phyloP scores from a whole-genome alignment of 2,113 vertebrate genomes.

The Vidua macroura region DNA sequence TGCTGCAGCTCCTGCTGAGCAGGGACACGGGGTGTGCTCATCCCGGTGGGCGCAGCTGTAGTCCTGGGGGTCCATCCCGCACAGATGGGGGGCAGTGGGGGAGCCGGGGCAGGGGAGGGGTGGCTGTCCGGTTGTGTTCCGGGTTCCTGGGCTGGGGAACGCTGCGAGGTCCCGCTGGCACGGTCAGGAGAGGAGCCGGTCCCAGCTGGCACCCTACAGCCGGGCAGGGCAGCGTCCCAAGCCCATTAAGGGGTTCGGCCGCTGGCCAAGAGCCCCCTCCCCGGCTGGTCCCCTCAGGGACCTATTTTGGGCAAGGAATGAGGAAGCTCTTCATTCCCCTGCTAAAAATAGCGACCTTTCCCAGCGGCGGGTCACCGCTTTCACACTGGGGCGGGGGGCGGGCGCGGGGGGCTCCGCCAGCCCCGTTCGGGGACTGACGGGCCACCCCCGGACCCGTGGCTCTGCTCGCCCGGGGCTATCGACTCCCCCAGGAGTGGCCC shows the following conservation, averaged over 20 bases:
- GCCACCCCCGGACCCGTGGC: neutral
- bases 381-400: neutral
- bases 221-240: neutral
- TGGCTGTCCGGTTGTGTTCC: rapidly evolving
- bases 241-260: neutral
- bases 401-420: neutral
- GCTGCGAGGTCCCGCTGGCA: neutral
- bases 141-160: neutral
- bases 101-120: neutral
- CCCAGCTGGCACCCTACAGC: neutral
- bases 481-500: no score
- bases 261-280: neutral
- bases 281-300: neutral
- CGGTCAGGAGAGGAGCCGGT: neutral
- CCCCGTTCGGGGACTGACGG: neutral
- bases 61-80: neutral
- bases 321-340: slow-evolving; percentile 19
- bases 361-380: neutral
- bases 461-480: no score
- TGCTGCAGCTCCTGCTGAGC: neutral
- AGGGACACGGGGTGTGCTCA: neutral
- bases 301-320: slow-evolving; percentile 52
- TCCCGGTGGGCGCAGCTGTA: rapidly evolving
- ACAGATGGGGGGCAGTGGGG: neutral
- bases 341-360: slow-evolving; percentile 60